These are phyloP conservation scores for Graphium colonna DNA, from an alignment of 2,888 invertebrate genomes.

Conservation along the genomic window DNA sequence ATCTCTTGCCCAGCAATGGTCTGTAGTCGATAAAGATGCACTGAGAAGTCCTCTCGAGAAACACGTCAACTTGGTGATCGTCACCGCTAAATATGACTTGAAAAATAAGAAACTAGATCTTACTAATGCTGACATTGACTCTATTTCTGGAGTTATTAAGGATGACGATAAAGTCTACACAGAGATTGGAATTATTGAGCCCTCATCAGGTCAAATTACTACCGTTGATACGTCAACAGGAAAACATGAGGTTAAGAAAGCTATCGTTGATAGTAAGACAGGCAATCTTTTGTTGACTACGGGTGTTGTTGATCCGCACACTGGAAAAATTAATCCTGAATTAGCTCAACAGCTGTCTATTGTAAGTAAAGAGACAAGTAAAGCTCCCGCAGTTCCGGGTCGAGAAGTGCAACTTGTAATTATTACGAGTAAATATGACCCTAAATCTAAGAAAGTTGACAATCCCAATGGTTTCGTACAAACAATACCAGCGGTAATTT, in stretches of 20 bases:
- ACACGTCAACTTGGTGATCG: slow-evolving; percentile 62
- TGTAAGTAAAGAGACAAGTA: slow-evolving; percentile 48
- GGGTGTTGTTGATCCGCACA: slow-evolving; percentile 74
- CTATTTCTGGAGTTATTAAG: slow-evolving; percentile 50
- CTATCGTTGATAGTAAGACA: slow-evolving; percentile 81
- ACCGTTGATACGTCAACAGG: slow-evolving; percentile 79
- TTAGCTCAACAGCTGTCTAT: slow-evolving; percentile 74
- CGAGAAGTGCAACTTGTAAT: slow-evolving; percentile 67
- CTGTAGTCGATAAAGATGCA: slow-evolving; percentile 58
- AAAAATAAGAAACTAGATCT: slow-evolving; percentile 66
- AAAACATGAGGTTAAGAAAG: slow-evolving; percentile 79
- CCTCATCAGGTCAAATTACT: slow-evolving; percentile 74
- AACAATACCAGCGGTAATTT: slow-evolving; percentile 61
- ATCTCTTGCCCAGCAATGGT: slow-evolving; percentile 73
- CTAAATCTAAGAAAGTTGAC: slow-evolving; percentile 72
- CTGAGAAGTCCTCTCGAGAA: slow-evolving; percentile 52
- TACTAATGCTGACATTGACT: slow-evolving; percentile 61
- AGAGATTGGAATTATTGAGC: slow-evolving; percentile 77
- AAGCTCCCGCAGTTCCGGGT: slow-evolving; percentile 52
- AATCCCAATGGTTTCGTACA: slow-evolving; percentile 73
- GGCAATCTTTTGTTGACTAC: slow-evolving; percentile 76
- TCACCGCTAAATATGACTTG: slow-evolving; percentile 77
- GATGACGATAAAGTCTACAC: slow-evolving; percentile 74
- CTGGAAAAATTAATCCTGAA: slow-evolving; percentile 69
- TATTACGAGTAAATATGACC: slow-evolving; percentile 76